Base-by-base conservation (phyloP, 2,888 invertebrate species). In the Athalia circularis region DNA sequence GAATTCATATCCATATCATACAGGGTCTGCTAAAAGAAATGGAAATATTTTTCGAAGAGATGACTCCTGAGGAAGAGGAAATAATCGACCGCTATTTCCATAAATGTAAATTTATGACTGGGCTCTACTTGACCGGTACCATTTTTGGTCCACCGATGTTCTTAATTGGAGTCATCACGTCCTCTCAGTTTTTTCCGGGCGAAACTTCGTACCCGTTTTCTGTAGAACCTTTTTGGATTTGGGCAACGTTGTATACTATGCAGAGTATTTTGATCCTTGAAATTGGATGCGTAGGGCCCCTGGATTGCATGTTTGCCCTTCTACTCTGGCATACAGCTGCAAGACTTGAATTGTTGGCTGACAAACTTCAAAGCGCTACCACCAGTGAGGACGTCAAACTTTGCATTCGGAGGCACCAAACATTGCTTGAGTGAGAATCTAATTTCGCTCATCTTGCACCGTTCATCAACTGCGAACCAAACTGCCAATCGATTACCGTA, bases 161-260 rank as follows among this genome's bases (percentile, higher is more conserved):
- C 50, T 50, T 61, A 3, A 5, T 75, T 7, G 83, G 83, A 1
- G 88, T 88, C 0, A 4, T 88, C 15, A 75, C 87, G 0, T 83
- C 82, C n/a, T 72, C 79, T 0, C 84, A 85, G 57, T 47, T 80
- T 2, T 82, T 89, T 9, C 89, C 89, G 4, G 83, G 84, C 0
- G 83, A 85, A 29, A 81, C 85, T 0, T 83, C 84, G 80, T 89
- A 88, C 81, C 89, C 88, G 15, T 88, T 89, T 81, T 45, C 83
- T 0, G 77, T 84, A 4, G 80, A 87, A 48, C 57, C 57, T 8
- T 9, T n/a, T 43, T 45, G 13, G 59, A n/a, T 57, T 13, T 72
- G 45, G 45, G 4, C 13, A n/a, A 52, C 82, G 3, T 65, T 88
- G 1, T 89, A 86, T 68, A 4, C 82, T 5, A 81, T 82, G 1